Evolutionary conservation across 2,888 invertebrate genomes (phyloP), one percentile per base, ranked within the genome.

Genomic region (Athripsodes cinereus): DNA sequence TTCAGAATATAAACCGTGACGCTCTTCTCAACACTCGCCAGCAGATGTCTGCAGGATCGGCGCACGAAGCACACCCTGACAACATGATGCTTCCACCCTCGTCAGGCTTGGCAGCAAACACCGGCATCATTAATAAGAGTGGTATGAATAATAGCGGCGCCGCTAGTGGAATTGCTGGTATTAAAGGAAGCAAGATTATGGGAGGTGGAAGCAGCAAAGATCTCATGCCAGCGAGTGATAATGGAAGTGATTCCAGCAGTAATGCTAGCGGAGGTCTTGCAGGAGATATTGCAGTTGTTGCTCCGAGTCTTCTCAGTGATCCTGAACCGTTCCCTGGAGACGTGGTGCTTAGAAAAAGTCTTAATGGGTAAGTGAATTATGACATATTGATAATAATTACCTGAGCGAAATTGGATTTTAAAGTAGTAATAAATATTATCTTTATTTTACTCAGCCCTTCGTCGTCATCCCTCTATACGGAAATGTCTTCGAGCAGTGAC

Each of bases 1-100:
- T 57, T 11, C 22, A 61, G 60, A 61, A 61, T 40, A 61, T 61
- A 21, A 58, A 57, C 44, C 57, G 60, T 10, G 63, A 57, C 44
- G 63, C 55, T 1, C 57, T 60, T 54, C 58, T 55, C 51, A 62
- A 55, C 55, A 57, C 50, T 44, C 62, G 53, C 1, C 54, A 60
- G 51, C 53, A 58, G 50, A 53, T 53, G 54, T 54, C 54, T 6
- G 57, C 58, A 8, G 61, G 51, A 2, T 54, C 54, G n/a, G 56
- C 55, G 34, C 55, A 59, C 50, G 52, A 53, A 40, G 55, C 60
- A 16, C 60, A 59, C 34, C 57, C 60, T 1, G 55, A 58, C 54
- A 50, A 55, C 44, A 48, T 48, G 44, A 11, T 22, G 46, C 53
- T 21, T 22, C 35, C 52, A 20, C 18, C 21, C 44, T 20, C 53